A percentile compares a stretch with the other conserved stretches of the same genome.
Conservation (phyloP, 2,113 vertebrate genomes). For the Burhinus oedicnemus region DNA sequence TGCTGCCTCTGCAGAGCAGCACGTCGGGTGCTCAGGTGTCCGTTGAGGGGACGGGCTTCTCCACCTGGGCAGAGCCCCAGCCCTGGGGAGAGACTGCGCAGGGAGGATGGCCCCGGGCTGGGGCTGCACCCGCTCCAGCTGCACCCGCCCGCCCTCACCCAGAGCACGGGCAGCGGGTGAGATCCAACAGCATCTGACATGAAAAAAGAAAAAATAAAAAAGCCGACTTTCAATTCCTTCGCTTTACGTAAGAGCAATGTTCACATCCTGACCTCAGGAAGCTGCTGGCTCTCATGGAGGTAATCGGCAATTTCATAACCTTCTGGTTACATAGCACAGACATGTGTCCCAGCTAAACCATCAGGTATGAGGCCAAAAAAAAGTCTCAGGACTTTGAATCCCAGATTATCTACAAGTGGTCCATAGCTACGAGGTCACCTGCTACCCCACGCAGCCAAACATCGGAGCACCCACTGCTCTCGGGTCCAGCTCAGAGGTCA, state of each 20-base stretch:
- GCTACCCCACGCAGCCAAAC: rapidly evolving
- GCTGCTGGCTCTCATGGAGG: background rate
- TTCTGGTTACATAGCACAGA: background rate
- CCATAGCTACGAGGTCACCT: background rate
- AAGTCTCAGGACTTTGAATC: background rate
- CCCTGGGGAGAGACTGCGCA: background rate
- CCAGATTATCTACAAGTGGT: background rate
- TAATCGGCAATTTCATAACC: background rate
- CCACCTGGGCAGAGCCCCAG: background rate
- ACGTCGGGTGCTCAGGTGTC: background rate
- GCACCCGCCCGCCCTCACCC: background rate
- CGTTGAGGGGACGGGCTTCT: rapidly evolving
- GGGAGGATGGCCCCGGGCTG: background rate
- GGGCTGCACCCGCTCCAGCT: background rate
- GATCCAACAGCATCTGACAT: background rate
- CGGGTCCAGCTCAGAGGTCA: background rate
- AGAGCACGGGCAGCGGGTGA: background rate
- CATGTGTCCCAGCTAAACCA: background rate
- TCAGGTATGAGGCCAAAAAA: background rate
- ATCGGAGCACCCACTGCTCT: rapidly evolving
- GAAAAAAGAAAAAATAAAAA: background rate
- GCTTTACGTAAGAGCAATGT: background rate
- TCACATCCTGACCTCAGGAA: background rate
- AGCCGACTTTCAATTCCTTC: background rate
- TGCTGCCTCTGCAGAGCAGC: background rate